Conservation (phyloP, 37 sponge, comb jelly and placozoan genomes). For the Diacarnus erythraeanus region DNA sequence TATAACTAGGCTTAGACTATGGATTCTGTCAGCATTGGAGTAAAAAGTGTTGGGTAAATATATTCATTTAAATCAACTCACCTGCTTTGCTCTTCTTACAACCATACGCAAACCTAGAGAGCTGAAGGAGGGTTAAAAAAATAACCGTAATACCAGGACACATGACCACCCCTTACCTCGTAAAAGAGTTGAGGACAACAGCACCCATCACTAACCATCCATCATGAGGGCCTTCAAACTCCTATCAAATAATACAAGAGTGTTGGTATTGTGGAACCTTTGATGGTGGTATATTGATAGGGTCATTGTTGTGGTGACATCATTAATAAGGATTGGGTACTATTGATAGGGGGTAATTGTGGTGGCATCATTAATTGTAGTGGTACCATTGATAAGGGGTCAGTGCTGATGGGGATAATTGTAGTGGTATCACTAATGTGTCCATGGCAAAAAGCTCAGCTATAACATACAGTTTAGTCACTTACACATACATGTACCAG, state of each 20-base stretch:
- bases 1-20: too few species aligned
- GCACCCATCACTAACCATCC: constrained; percentile 76
- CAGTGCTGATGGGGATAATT: too few species aligned
- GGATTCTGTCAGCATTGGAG: neutral
- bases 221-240: constrained; percentile 69
- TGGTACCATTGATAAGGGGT: too few species aligned
- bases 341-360: too few species aligned
- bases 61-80: constrained; percentile 31
- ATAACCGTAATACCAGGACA: neutral
- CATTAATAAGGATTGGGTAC: too few species aligned
- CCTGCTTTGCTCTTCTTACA: constrained; percentile 86
- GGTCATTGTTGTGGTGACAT: too few species aligned
- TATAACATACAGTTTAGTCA: too few species aligned
- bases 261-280: neutral
- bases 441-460: too few species aligned
- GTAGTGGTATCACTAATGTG: too few species aligned
- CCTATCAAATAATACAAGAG: constrained; percentile 24
- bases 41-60: too few species aligned
- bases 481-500: neutral
- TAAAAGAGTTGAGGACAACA: constrained; percentile 40
- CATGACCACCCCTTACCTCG: constrained; percentile 42
- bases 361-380: too few species aligned
- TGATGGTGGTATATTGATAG: neutral
- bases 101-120: constrained; percentile 65
- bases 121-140: constrained; percentile 3